A percentile compares a stretch with the other conserved stretches of the same genome.
phyloP scores from a whole-genome alignment of 2,888 invertebrate genomes.

The Apeira syringaria region DNA sequence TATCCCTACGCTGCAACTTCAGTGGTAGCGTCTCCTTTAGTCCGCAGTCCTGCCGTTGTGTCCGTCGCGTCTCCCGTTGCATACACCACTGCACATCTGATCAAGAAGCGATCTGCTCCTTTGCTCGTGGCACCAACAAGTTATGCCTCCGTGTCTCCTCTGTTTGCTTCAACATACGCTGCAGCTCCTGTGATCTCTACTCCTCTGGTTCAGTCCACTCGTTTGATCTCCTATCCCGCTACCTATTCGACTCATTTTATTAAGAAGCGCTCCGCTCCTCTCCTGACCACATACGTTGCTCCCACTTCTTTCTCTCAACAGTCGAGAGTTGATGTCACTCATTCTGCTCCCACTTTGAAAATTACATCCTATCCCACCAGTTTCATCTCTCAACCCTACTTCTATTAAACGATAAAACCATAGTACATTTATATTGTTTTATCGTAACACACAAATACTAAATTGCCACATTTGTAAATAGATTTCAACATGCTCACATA shows the following conservation, averaged over 20 bases:
- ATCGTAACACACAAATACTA: too few species aligned
- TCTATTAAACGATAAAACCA: conserved; percentile 1
- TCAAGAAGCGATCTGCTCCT: conserved; percentile 40
- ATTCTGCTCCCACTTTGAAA: conserved; percentile 38
- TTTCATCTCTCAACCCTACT: conserved; percentile 23
- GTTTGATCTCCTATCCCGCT: conserved; percentile 48
- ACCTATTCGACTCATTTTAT: conserved; percentile 48
- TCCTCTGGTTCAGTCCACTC: conserved; percentile 45
- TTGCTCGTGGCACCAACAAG: conserved; percentile 34
- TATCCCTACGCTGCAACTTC: conserved; percentile 24
- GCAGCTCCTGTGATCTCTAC: conserved; percentile 43
- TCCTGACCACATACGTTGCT: conserved; percentile 42
- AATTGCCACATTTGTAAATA: conserved; percentile 8
- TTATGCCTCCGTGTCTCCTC: conserved; percentile 44
- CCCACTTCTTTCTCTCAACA: conserved; percentile 51
- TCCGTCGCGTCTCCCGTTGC: conserved; percentile 34
- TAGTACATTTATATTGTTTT: too few species aligned
- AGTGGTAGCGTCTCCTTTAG: conserved; percentile 24
- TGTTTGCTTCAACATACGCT: conserved; percentile 47
- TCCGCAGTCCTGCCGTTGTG: conserved; percentile 16
- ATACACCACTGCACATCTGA: conserved; percentile 45
- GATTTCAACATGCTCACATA: background rate
- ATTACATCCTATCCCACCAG: conserved; percentile 46
- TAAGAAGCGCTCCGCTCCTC: conserved; percentile 55
- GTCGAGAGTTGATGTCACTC: conserved; percentile 47